Conservation (phyloP, 2,797 vertebrate species). For the Scolopax bukidnonensis region DNA sequence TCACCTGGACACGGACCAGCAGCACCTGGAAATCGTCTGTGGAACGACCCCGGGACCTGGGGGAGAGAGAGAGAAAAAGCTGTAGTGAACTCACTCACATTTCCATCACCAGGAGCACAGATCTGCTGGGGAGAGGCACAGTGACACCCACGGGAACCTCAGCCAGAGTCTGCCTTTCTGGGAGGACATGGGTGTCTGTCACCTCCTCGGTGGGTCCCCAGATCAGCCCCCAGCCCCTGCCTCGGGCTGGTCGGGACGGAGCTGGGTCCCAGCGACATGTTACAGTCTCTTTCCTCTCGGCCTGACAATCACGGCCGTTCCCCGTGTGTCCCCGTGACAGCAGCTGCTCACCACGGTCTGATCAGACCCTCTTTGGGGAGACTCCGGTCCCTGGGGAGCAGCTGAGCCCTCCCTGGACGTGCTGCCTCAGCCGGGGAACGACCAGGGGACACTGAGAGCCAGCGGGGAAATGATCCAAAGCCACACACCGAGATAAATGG, state of each 20-base stretch:
- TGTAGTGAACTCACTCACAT: neutral
- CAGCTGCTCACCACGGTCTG: fast-evolving
- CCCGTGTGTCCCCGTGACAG: fast-evolving
- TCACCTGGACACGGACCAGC: neutral
- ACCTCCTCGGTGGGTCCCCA: neutral
- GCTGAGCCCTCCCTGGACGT: neutral
- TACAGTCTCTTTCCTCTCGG: neutral
- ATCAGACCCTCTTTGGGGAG: neutral
- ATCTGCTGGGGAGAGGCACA: no score
- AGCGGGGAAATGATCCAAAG: neutral
- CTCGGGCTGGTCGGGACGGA: neutral
- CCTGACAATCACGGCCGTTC: neutral
- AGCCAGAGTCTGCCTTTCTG: neutral
- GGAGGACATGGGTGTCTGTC: fast-evolving
- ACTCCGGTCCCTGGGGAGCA: neutral
- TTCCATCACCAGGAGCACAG: neutral
- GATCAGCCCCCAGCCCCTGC: neutral
- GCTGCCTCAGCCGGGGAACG: neutral
- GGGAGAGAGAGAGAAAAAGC: neutral
- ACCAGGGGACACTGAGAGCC: neutral
- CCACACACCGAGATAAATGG: neutral
- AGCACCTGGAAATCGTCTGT: neutral
- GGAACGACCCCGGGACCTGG: neutral
- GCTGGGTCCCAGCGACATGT: neutral
- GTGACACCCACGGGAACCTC: neutral